Base-by-base conservation (phyloP, 1,140 invertebrate genomes). In the Apis laboriosa region DNA sequence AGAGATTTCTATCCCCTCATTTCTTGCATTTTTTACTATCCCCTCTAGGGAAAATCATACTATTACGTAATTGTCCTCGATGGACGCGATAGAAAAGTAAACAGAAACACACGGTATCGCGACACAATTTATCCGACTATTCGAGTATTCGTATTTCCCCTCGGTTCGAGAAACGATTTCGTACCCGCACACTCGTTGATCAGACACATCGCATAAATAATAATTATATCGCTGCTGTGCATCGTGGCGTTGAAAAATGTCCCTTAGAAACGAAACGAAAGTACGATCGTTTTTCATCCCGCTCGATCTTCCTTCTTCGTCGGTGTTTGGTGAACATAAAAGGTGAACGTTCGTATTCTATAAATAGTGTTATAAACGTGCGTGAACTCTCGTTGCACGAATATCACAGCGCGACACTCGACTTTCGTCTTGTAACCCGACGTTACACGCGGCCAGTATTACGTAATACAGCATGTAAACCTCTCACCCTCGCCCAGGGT, bases 401-500 rank as follows among this genome's bases (percentile, higher is more conserved):
- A 67, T 87, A 68, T 79, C 71, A 24, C 24, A 53, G 55, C 58
- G 79, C 76, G 84, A 88, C 83, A 85, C 63, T 51, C 73, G 61
- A 73, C 76, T 88, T 87, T 82, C 79, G 71, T 87, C 83, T 75
- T 83, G 58, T 64, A 74, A 79, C n/a, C 63, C 75, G 75, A 61
- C 64, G 66, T 80, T 74, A 80, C 60, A 64, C 70, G 75, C 58
- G 55, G 34, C n/a, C 63, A 34, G 74, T 43, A 5, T 88, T 88
- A 61, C 84, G 56, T 88, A 88, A 88, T 88, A 84, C 34, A 76
- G 83, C 61, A 71, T 64, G 83, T 49, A 58, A 82, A 76, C 84
- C 87, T 88, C 87, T 88, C 86, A 88, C 87, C 87, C 87, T 88
- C 74, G 74, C 80, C 67, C 79, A 73, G 80, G 24, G 80, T 88